phyloP scores from a whole-genome alignment of 2,888 invertebrate species.

The Linyphia triangularis region DNA sequence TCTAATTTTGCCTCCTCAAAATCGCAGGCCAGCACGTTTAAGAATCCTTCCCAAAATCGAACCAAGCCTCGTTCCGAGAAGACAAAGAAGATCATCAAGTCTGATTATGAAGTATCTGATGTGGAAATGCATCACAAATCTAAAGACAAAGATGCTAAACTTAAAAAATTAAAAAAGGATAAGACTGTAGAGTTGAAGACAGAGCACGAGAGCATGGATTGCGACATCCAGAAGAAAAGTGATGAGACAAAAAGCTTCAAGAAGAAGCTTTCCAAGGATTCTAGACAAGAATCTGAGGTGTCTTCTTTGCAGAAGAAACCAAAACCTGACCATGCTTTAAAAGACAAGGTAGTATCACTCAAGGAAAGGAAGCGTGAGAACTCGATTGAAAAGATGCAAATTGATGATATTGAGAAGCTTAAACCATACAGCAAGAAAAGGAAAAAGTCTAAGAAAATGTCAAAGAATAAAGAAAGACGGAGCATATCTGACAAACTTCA shows the following conservation, averaged over 20 bases:
- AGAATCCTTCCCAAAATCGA: constrained; percentile 59
- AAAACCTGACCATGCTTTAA: constrained; percentile 31
- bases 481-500: constrained; percentile 33
- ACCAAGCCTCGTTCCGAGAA: constrained; percentile 53
- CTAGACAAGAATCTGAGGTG: constrained; percentile 38
- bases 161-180: constrained; percentile 71
- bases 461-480: constrained; percentile 75
- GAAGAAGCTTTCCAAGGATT: constrained; percentile 62
- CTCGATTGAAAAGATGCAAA: constrained; percentile 52
- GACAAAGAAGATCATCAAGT: constrained; percentile 70
- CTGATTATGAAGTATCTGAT: constrained; percentile 77
- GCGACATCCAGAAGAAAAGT: constrained; percentile 7
- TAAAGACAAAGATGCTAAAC: constrained; percentile 75
- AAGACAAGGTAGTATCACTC: constrained; percentile 76
- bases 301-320: constrained; percentile 47
- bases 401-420: constrained; percentile 68
- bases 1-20: constrained; percentile 31
- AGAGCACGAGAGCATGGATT: constrained; percentile 63
- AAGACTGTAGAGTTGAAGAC: constrained; percentile 48
- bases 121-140: constrained; percentile 67
- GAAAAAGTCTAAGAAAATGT: constrained; percentile 75
- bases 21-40: constrained; percentile 32
- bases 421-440: constrained; percentile 75
- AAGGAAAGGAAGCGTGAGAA: constrained; percentile 76
- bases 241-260: constrained; percentile 55